Conservation (phyloP, 2,113 vertebrate genomes). For the Ictidomys tridecemlineatus region DNA sequence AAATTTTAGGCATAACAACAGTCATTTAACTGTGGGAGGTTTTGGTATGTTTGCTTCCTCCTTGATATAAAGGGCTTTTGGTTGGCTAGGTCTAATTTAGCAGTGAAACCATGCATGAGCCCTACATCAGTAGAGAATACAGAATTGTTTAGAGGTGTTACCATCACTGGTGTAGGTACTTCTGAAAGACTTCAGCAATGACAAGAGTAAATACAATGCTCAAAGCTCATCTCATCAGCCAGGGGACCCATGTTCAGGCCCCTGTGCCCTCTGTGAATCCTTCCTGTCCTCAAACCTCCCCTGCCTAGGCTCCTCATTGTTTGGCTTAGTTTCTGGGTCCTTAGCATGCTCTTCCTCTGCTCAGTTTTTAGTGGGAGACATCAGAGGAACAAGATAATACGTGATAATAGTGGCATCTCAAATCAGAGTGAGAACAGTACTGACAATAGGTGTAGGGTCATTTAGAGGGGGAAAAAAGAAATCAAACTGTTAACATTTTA, state of each 20-base stretch:
- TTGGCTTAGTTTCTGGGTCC: not conserved
- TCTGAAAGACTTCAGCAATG: not conserved
- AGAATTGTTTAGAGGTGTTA: not conserved
- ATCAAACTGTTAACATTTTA: not conserved
- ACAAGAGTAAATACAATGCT: not conserved
- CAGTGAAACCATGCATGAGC: not conserved
- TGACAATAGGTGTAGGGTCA: not conserved
- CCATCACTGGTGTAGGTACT: not conserved
- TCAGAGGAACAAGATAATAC: not conserved
- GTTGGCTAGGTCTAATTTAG: not conserved
- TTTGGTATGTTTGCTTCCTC: not conserved
- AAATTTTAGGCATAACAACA: not conserved
- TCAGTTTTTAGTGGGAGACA: not conserved
- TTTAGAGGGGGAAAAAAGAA: not conserved
- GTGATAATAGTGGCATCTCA: not conserved
- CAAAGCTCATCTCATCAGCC: not conserved
- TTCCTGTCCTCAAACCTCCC: not conserved
- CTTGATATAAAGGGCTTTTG: not conserved
- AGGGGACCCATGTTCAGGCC: fast-evolving
- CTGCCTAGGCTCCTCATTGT: not conserved
- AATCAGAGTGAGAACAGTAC: not conserved
- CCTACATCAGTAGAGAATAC: not conserved
- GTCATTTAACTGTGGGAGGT: not conserved
- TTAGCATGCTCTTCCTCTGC: not conserved
- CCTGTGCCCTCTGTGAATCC: not conserved